Evolutionary conservation across 2,113 vertebrate species (phyloP).

Genomic region (Promerops cafer): DNA sequence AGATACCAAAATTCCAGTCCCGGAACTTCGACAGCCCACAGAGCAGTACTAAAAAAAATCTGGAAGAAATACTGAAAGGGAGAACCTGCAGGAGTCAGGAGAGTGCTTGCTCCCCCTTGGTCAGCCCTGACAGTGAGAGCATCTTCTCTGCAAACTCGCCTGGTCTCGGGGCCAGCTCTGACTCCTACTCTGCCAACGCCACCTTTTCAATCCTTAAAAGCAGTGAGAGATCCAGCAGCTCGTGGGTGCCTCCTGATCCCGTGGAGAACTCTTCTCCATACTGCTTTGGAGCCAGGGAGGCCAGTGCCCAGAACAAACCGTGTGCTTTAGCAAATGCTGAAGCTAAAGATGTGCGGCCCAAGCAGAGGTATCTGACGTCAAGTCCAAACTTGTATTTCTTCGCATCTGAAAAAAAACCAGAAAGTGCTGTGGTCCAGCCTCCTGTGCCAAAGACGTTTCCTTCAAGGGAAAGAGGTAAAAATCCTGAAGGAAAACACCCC

Average conservation of each 20-base stretch:
- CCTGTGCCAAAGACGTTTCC: conserved; percentile 72
- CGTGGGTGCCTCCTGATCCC: not conserved
- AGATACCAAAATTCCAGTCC: conserved; percentile 82
- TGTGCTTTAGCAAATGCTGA: not conserved
- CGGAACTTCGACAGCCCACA: conserved; percentile 78
- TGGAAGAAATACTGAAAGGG: conserved; percentile 80
- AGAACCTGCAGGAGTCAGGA: conserved; percentile 3
- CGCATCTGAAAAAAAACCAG: conserved; percentile 1
- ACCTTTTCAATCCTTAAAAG: conserved; percentile 29
- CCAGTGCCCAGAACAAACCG: not conserved
- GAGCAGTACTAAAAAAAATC: conserved; percentile 66
- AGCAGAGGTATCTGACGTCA: not conserved
- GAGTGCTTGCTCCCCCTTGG: not conserved
- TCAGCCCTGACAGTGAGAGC: not conserved
- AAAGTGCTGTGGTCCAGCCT: conserved; percentile 36
- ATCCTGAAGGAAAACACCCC: not conserved
- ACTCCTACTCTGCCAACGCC: not conserved
- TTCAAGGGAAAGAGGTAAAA: conserved; percentile 71
- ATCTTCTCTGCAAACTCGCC: not conserved
- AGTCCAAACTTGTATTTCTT: conserved; percentile 67
- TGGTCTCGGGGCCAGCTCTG: not conserved
- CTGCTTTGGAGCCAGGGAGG: not conserved
- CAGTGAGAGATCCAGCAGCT: conserved; percentile 29
- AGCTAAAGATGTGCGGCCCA: not conserved
- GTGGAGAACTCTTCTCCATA: conserved; percentile 50